Evolutionary conservation across 2,888 invertebrate genomes (phyloP).

Genomic region (Halictus quadricinctus): DNA sequence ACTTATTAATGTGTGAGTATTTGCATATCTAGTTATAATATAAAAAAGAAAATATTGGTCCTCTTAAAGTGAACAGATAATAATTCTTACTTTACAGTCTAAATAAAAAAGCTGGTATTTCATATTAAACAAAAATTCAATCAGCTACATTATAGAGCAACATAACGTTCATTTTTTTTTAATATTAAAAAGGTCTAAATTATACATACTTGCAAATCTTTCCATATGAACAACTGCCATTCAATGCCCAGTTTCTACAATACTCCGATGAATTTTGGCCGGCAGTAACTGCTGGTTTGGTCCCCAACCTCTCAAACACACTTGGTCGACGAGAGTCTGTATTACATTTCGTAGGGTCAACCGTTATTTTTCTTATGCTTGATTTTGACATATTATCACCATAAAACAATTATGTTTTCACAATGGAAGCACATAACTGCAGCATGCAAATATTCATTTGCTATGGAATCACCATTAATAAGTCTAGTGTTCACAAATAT

Average conservation of each 20-base stretch:
- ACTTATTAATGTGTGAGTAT: conserved; percentile 89
- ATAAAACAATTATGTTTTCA: conserved; percentile 80
- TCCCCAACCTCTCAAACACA: conserved; percentile 92
- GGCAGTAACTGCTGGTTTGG: conserved; percentile 85
- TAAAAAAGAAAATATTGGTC: conserved; percentile 57
- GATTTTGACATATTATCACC: conserved; percentile 86
- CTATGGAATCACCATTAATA: conserved; percentile 63
- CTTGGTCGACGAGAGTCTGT: conserved; percentile 88
- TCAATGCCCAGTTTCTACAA: conserved; percentile 90
- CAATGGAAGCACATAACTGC: conserved; percentile 81
- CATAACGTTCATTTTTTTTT: not conserved
- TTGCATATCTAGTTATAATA: conserved; percentile 83
- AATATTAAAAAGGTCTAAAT: conserved; percentile 23
- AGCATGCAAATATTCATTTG: conserved; percentile 69
- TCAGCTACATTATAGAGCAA: not conserved
- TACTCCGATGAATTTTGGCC: conserved; percentile 85
- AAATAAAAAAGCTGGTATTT: conserved; percentile 11
- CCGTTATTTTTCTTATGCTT: conserved; percentile 91
- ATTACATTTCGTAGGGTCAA: conserved; percentile 88
- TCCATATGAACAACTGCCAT: conserved; percentile 90
- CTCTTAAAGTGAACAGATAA: conserved; percentile 21
- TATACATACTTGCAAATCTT: conserved; percentile 87
- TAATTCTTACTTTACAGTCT: conserved; percentile 39
- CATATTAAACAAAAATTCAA: conserved; percentile 14
- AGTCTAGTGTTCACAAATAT: conserved; percentile 23